phyloP scores from a whole-genome alignment of 2,113 vertebrate genomes.

The Pogonocichla stellata region DNA sequence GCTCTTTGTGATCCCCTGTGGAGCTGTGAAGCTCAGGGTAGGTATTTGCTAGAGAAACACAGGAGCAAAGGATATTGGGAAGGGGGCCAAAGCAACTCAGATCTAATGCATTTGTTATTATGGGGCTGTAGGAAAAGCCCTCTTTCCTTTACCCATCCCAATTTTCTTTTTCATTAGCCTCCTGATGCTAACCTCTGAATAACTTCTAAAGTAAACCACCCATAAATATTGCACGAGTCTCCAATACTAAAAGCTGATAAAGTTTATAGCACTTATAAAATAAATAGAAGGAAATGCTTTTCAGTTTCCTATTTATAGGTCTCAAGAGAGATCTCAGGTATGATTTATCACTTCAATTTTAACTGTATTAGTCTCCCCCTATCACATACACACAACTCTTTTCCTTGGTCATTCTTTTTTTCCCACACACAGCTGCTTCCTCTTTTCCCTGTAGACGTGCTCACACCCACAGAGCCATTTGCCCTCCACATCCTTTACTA shows the following conservation, averaged over 20 bases:
- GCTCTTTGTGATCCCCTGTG: conserved; percentile 12
- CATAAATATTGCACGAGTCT: conserved; percentile 78
- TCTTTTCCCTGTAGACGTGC: conserved; percentile 30
- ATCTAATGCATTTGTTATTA: conserved; percentile 42
- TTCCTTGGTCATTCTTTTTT: conserved; percentile 29
- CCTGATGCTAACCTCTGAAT: conserved; percentile 72
- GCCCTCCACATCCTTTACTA: conserved; percentile 48
- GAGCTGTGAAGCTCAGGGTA: neutral
- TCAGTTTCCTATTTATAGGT: conserved; percentile 77
- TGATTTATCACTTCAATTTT: conserved; percentile 82
- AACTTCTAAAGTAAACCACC: conserved; percentile 75
- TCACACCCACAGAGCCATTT: conserved; percentile 59
- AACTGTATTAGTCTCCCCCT: conserved; percentile 61
- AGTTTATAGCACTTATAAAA: conserved; percentile 84
- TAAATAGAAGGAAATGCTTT: conserved; percentile 82
- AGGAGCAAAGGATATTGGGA: conserved; percentile 14
- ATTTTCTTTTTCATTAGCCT: conserved; percentile 77
- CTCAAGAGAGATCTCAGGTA: conserved; percentile 72
- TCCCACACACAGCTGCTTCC: conserved; percentile 45
- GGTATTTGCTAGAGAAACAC: neutral
- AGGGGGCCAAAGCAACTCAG: conserved; percentile 40
- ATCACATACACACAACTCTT: conserved; percentile 26
- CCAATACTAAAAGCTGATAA: conserved; percentile 81
- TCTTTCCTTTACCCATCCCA: conserved; percentile 57
- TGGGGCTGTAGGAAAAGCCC: conserved; percentile 46